These are phyloP conservation scores for Sinhomidia bicolor DNA, from an alignment of 2,888 invertebrate genomes.

Conservation along the genomic window DNA sequence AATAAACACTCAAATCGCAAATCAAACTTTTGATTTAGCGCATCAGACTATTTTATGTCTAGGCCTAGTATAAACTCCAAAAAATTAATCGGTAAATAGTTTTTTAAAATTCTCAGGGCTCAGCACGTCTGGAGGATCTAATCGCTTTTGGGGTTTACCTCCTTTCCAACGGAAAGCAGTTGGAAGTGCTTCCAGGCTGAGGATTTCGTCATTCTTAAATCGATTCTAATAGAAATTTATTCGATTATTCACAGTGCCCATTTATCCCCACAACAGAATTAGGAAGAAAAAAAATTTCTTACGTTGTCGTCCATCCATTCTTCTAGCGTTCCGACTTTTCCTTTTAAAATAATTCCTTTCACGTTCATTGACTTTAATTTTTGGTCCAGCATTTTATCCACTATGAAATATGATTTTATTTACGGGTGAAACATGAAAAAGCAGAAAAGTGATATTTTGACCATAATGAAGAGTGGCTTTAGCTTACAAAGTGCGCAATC, in stretches of 20 bases:
- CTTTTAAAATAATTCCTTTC: constrained; percentile 69
- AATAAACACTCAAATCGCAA: too few relatives aligned
- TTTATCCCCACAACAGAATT: too few relatives aligned
- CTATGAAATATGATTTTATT: constrained; percentile 55
- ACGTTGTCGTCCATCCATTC: constrained; percentile 92
- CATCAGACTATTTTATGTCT: too few relatives aligned
- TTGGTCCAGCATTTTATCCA: constrained; percentile 69
- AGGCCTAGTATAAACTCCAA: too few relatives aligned
- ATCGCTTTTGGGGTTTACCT: constrained; percentile 30
- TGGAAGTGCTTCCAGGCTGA: constrained; percentile 90
- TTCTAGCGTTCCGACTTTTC: constrained; percentile 75
- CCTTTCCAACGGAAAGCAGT: constrained; percentile 88
- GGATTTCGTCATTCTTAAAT: constrained; percentile 89
- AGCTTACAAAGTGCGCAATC: constrained; percentile 91
- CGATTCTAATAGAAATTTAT: constrained; percentile 82
- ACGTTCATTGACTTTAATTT: constrained; percentile 52
- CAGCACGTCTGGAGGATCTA: constrained; percentile 33
- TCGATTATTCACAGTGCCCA: too few relatives aligned
- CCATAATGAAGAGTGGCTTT: constrained; percentile 70
- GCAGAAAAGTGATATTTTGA: too few relatives aligned
- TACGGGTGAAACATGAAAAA: too few relatives aligned
- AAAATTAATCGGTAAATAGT: constrained; percentile 19
- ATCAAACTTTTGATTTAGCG: too few relatives aligned
- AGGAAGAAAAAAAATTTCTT: too few relatives aligned
- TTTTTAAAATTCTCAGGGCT: constrained; percentile 47